These are phyloP conservation scores for Phengaris arion DNA, from an alignment of 2,888 invertebrate species.

Conservation along the genomic window DNA sequence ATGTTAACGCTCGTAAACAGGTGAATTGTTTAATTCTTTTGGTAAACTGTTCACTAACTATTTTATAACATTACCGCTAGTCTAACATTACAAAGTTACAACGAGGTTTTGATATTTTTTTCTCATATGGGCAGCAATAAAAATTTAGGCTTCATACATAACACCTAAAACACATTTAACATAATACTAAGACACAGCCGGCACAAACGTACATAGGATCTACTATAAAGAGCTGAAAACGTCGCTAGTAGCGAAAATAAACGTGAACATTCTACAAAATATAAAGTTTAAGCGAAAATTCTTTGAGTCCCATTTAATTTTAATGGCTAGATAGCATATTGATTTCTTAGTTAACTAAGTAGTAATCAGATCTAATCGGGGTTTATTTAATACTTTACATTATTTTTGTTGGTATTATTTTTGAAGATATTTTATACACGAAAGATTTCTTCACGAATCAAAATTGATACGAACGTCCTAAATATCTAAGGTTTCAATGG, in stretches of 20 bases:
- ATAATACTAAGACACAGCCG: conserved; percentile 27
- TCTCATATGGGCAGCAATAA: conserved; percentile 19
- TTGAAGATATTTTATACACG: background rate
- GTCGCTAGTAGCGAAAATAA: background rate
- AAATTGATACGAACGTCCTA: background rate
- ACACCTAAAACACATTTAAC: conserved; percentile 8
- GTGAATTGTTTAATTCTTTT: background rate
- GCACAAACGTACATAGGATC: background rate
- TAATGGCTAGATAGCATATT: conserved; percentile 22
- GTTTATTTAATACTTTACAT: conserved; percentile 8
- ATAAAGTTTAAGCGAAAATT: conserved; percentile 11
- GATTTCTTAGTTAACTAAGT: conserved; percentile 13
- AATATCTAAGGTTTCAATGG: background rate
- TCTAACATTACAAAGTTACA: conserved; percentile 46
- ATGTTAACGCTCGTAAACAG: background rate
- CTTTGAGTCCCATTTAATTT: conserved; percentile 24
- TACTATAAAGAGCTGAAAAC: background rate
- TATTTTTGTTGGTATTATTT: background rate
- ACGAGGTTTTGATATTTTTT: conserved; percentile 39
- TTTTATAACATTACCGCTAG: conserved; percentile 38
- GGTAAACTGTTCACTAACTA: conserved; percentile 43
- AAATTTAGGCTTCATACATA: conserved; percentile 21
- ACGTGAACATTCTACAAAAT: background rate
- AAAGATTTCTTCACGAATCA: background rate
- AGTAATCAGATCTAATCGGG: background rate